Conservation (phyloP, 2,797 vertebrate genomes). For the Mormyrus hasselquistii region DNA sequence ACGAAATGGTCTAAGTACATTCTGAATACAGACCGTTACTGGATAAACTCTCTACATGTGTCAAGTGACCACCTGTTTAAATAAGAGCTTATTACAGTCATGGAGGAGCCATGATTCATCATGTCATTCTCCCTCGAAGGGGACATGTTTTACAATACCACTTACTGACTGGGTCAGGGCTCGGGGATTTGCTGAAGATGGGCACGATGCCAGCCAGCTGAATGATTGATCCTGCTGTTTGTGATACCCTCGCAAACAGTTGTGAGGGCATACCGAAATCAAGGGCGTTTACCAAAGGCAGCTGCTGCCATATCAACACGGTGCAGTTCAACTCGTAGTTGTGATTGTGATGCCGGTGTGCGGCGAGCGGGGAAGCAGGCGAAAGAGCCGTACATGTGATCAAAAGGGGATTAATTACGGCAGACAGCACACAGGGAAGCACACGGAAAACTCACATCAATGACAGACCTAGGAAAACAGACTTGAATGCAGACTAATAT, state of each 20-base stretch:
- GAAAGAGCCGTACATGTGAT: too few species aligned
- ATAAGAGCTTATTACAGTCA: not conserved
- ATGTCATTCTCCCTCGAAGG: not conserved
- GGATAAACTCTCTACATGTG: not conserved
- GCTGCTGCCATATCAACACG: not conserved
- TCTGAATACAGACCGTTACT: not conserved
- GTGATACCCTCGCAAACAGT: not conserved
- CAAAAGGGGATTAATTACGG: too few species aligned
- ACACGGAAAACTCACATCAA: too few species aligned
- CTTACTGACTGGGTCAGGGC: not conserved
- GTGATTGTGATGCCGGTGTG: too few species aligned
- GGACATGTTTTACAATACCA: not conserved
- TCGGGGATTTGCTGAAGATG: not conserved
- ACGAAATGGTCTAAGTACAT: not conserved
- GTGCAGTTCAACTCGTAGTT: not conserved
- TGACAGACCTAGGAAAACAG: too few species aligned
- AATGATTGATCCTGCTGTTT: not conserved
- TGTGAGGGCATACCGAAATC: not conserved
- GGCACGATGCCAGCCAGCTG: not conserved
- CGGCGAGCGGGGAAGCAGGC: too few species aligned
- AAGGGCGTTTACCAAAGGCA: not conserved
- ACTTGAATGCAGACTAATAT: too few species aligned
- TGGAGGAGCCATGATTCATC: not conserved
- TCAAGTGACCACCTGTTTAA: not conserved
- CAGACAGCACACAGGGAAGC: too few species aligned